These are phyloP conservation scores for Capitella teleta DNA, from an alignment of 1,140 invertebrate species.

Conservation along the genomic window DNA sequence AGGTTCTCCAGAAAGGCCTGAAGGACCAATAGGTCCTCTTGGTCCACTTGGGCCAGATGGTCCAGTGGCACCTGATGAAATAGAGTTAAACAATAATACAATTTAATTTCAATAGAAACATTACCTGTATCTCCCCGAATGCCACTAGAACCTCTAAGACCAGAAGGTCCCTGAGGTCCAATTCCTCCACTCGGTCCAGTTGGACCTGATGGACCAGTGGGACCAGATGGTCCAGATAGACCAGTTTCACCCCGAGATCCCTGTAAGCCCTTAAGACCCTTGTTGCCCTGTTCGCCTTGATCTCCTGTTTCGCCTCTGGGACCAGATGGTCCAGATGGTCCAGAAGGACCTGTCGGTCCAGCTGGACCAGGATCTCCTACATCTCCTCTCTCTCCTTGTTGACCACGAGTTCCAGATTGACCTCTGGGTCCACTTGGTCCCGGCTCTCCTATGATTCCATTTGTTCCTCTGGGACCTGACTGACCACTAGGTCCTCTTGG, in stretches of 20 bases:
- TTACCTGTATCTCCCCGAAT: neutral
- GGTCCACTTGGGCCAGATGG: neutral
- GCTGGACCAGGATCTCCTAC: constrained; percentile 1
- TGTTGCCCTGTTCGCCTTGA: constrained; percentile 1
- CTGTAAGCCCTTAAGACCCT: neutral
- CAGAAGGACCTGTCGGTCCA: constrained; percentile 2
- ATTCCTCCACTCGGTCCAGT: neutral
- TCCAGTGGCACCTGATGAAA: neutral
- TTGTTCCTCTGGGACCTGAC: neutral
- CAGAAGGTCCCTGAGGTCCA: neutral
- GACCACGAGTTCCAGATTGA: constrained; percentile 27
- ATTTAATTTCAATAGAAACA: too few species aligned
- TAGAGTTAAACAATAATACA: neutral
- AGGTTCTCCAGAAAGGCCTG: neutral
- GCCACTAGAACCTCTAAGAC: neutral
- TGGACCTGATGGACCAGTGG: neutral
- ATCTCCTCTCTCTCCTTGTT: neutral
- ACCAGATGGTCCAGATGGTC: constrained; percentile 5
- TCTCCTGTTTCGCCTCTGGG: neutral
- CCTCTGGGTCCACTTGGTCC: constrained; percentile 43
- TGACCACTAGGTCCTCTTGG: constrained; percentile 4
- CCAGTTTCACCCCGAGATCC: neutral
- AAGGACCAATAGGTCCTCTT: neutral
- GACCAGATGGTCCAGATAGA: neutral
- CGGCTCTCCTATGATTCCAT: constrained; percentile 15